These are phyloP conservation scores for Pachycephala philippinensis DNA, from an alignment of 2,113 vertebrate genomes.

Conservation along the genomic window DNA sequence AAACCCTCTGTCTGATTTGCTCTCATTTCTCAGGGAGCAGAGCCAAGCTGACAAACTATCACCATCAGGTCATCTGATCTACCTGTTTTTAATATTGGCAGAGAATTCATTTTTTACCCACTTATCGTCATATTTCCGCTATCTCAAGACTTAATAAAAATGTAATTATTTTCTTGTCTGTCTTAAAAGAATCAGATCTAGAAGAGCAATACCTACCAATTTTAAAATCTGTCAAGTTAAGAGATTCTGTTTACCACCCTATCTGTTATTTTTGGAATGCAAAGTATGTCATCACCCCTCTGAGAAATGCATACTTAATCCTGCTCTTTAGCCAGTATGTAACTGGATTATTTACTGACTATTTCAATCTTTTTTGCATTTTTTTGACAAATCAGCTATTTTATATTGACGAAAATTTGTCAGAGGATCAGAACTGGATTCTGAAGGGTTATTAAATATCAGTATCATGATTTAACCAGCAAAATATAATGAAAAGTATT, in stretches of 20 bases:
- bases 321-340: not conserved
- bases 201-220: not conserved
- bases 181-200: not conserved
- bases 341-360: not conserved
- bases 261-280: conserved; percentile 39
- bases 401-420: not conserved
- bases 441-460: not conserved
- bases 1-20: not conserved
- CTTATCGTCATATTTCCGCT: not conserved
- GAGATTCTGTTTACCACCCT: not conserved
- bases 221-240: not conserved
- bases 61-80: not conserved
- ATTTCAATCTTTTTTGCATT: not conserved
- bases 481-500: not conserved
- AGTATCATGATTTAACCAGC: not conserved
- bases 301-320: conserved; percentile 2
- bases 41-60: not conserved
- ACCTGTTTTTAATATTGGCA: not conserved
- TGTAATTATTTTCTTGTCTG: not conserved
- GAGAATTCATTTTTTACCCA: not conserved
- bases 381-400: not conserved
- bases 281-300: conserved; percentile 17
- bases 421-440: not conserved
- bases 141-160: not conserved
- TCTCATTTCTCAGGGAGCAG: not conserved